phyloP scores from a whole-genome alignment of 2,113 vertebrate genomes.

The Tamias sibiricus region DNA sequence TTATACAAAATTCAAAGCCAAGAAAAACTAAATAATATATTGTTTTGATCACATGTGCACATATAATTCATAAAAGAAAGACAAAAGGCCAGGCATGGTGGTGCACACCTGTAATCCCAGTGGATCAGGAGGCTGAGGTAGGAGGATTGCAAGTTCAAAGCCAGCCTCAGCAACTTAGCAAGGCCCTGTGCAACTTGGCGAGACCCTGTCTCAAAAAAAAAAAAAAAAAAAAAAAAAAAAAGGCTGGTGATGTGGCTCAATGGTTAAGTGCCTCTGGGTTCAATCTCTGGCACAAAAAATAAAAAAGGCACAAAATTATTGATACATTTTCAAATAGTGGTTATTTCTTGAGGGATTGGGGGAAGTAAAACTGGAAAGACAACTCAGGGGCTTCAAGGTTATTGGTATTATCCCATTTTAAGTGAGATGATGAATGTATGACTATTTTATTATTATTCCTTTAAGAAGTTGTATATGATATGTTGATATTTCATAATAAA shows the following conservation, averaged over 20 bases:
- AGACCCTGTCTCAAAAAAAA: too few species aligned
- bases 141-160: too few species aligned
- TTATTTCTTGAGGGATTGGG: neutral
- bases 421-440: neutral
- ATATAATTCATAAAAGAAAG: neutral
- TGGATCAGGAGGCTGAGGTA: too few species aligned
- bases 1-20: conserved; percentile 1
- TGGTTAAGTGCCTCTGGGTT: too few species aligned
- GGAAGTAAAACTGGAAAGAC: neutral
- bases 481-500: neutral
- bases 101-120: too few species aligned
- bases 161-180: too few species aligned
- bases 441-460: neutral
- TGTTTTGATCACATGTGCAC: neutral
- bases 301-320: neutral
- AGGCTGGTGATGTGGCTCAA: too few species aligned
- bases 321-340: neutral
- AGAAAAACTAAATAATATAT: neutral
- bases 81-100: neutral
- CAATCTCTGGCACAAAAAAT: too few species aligned
- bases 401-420: neutral
- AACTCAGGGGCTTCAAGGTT: neutral
- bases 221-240: too few species aligned
- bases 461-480: neutral
- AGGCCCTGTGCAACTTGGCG: too few species aligned